Percentiles rank a stretch among this genome's conserved stretches.
These are phyloP conservation scores for Megalopta genalis DNA, from an alignment of 1,140 invertebrate genomes.

Conservation along the genomic window DNA sequence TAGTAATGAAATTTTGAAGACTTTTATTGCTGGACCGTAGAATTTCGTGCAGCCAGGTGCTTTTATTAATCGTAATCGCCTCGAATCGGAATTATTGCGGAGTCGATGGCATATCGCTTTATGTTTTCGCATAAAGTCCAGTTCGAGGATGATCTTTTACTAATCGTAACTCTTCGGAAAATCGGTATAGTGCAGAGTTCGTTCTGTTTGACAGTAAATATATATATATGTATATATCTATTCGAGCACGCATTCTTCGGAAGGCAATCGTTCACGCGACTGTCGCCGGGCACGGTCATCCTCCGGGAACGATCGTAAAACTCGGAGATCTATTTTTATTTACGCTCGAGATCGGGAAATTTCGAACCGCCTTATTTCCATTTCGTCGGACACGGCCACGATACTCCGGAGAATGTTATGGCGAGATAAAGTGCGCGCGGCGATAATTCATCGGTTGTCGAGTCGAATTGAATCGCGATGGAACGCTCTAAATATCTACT, in stretches of 20 bases:
- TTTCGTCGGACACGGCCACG: neutral
- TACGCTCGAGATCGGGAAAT: neutral
- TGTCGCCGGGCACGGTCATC: neutral
- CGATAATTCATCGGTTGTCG: neutral
- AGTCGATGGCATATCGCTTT: too few species aligned
- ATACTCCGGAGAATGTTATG: neutral
- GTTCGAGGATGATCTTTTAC: too few species aligned
- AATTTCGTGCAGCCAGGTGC: too few species aligned
- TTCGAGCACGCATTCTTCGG: neutral
- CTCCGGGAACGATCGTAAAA: neutral
- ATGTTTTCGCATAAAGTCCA: too few species aligned
- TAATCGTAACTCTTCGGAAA: too few species aligned
- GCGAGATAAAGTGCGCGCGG: neutral
- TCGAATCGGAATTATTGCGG: too few species aligned
- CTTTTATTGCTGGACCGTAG: too few species aligned
- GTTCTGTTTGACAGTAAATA: neutral
- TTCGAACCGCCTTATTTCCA: neutral
- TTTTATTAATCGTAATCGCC: too few species aligned
- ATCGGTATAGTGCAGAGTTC: neutral
- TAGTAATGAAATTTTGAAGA: too few species aligned
- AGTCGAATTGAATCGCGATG: neutral
- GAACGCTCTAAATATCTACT: neutral
- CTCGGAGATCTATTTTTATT: neutral
- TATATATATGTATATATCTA: too few species aligned
- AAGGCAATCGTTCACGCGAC: constrained; percentile 2